Evolutionary conservation across 2,113 vertebrate genomes (phyloP).

Genomic region (Todiramphus chloris): DNA sequence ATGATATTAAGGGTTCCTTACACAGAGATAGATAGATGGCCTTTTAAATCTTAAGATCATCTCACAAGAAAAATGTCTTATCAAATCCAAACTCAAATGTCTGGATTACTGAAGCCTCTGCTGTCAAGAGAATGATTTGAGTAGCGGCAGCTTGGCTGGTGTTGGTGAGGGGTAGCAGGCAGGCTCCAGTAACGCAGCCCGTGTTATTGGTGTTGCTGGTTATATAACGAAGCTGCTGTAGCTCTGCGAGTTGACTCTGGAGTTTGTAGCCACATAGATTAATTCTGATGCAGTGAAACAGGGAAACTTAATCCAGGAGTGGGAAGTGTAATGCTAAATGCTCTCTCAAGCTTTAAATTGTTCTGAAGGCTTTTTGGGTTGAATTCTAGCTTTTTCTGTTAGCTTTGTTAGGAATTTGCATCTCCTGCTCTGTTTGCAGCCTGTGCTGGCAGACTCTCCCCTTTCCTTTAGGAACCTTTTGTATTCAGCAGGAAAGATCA

Average conservation of each 20-base stretch:
- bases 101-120: neutral
- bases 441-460: neutral
- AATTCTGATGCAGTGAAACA: conserved; percentile 30
- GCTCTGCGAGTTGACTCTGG: conserved; percentile 27
- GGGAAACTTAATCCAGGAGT: conserved; percentile 28
- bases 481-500: neutral
- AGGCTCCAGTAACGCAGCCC: neutral
- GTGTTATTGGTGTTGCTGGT: neutral
- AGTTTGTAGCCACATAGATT: conserved; percentile 11
- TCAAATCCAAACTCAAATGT: neutral
- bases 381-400: neutral
- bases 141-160: neutral
- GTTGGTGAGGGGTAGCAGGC: neutral
- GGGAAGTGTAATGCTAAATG: neutral
- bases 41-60: conserved; percentile 1
- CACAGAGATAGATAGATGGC: neutral
- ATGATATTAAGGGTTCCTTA: neutral
- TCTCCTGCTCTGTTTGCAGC: neutral
- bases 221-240: conserved; percentile 22
- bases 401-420: neutral
- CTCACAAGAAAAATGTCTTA: neutral
- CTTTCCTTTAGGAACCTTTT: neutral
- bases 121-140: neutral
- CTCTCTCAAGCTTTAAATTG: neutral
- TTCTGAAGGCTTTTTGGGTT: neutral